Evolutionary conservation across 2,888 invertebrate genomes (phyloP).

Genomic region (Nipponacmea schrenckii): DNA sequence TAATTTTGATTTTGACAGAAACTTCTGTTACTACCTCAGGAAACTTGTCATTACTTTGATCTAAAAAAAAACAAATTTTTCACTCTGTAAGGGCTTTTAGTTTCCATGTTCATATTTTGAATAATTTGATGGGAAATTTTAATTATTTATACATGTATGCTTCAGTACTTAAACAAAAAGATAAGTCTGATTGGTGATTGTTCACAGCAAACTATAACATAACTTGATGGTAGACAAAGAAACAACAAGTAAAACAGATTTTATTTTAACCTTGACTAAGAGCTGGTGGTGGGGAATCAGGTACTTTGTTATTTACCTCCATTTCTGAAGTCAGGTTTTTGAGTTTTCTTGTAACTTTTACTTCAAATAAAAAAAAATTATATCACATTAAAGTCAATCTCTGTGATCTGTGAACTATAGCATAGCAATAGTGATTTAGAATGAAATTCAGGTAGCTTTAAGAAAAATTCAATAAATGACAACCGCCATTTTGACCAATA

Average conservation of each 20-base stretch:
- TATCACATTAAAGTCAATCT: no score
- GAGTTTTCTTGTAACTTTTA: no score
- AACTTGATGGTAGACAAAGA: not conserved
- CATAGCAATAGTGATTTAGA: no score
- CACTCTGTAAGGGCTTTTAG: not conserved
- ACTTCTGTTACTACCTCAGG: constrained; percentile 2
- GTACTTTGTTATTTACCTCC: not conserved
- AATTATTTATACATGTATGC: no score
- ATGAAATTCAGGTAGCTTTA: no score
- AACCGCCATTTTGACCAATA: no score
- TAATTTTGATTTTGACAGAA: not conserved
- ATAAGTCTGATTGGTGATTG: no score
- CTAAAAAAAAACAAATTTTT: not conserved
- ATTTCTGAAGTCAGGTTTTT: no score
- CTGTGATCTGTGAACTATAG: no score
- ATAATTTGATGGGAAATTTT: not conserved
- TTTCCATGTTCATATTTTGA: not conserved
- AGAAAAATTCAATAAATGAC: no score
- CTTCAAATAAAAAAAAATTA: no score
- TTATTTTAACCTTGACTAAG: not conserved
- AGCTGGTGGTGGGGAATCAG: constrained; percentile 2
- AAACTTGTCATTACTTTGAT: not conserved
- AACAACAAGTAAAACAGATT: not conserved
- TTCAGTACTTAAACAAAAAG: no score
- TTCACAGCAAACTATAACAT: not conserved